These are phyloP conservation scores for Taxidea taxus DNA, from an alignment of 2,113 vertebrate species.

Conservation along the genomic window DNA sequence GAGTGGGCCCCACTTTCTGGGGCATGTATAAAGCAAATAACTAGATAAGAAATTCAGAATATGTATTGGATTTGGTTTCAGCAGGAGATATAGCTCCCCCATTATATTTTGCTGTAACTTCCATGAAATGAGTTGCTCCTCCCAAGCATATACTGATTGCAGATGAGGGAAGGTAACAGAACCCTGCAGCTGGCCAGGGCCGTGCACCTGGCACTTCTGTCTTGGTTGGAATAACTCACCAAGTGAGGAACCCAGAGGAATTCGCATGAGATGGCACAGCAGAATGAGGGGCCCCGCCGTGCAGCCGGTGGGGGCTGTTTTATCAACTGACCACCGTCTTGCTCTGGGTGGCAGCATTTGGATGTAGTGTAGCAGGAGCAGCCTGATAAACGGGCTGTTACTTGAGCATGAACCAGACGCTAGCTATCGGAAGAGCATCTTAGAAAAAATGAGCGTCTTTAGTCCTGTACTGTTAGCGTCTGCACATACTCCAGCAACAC, in stretches of 20 bases:
- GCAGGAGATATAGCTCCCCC: background rate
- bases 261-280: background rate
- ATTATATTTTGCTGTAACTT: background rate
- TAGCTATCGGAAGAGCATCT: slow-evolving; percentile 6
- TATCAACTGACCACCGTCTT: background rate
- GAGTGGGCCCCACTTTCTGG: background rate
- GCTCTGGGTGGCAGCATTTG: background rate
- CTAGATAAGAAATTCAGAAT: background rate
- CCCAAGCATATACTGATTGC: background rate
- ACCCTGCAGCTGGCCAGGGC: background rate
- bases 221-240: background rate
- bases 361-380: background rate
- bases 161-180: background rate
- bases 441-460: background rate
- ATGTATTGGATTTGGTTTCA: background rate
- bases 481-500: background rate
- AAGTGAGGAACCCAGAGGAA: background rate
- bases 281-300: too few species aligned
- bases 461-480: background rate
- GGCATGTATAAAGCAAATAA: background rate
- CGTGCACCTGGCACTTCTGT: background rate
- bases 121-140: background rate
- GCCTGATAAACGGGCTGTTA: background rate
- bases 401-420: background rate
- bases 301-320: background rate